Percentiles rank a stretch among this genome's conserved stretches.
phyloP scores from a whole-genome alignment of 2,888 invertebrate genomes.

The Pterostichus madidus region DNA sequence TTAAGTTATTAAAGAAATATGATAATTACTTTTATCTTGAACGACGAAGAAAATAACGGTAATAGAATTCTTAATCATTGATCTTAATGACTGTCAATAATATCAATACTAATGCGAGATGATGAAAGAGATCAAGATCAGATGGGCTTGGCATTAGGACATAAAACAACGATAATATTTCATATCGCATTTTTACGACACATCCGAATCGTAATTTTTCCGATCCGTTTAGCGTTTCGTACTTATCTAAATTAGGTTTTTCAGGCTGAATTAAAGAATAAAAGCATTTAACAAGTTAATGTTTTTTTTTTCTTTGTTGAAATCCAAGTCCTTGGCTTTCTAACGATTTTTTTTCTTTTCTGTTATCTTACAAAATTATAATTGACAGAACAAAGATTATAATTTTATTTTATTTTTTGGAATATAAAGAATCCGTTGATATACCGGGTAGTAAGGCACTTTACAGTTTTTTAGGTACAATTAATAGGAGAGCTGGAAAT shows the following conservation, averaged over 20 bases:
- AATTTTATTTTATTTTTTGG: neutral
- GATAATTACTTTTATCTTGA: too few species aligned
- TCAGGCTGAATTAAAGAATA: slow-evolving; percentile 24
- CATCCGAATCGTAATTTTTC: slow-evolving; percentile 16
- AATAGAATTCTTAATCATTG: slow-evolving; percentile 29
- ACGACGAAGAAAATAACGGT: neutral
- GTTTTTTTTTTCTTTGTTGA: slow-evolving; percentile 25
- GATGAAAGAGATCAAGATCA: slow-evolving; percentile 13
- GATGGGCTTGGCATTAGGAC: slow-evolving; percentile 1
- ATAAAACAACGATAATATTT: slow-evolving; percentile 34
- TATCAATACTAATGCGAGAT: slow-evolving; percentile 1
- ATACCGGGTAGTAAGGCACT: too few species aligned
- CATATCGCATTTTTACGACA: slow-evolving; percentile 2
- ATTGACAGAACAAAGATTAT: neutral
- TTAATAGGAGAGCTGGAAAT: too few species aligned
- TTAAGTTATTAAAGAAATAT: too few species aligned
- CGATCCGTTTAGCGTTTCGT: neutral
- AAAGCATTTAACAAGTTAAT: slow-evolving; percentile 13
- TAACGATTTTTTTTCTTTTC: neutral
- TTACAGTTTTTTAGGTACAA: too few species aligned
- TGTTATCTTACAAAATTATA: neutral
- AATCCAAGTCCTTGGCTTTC: neutral
- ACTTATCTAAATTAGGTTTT: slow-evolving; percentile 40
- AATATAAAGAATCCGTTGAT: neutral
- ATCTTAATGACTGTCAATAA: slow-evolving; percentile 17